These are phyloP conservation scores for Priapulus caudatus DNA, from an alignment of 2,888 invertebrate species.

Conservation along the genomic window DNA sequence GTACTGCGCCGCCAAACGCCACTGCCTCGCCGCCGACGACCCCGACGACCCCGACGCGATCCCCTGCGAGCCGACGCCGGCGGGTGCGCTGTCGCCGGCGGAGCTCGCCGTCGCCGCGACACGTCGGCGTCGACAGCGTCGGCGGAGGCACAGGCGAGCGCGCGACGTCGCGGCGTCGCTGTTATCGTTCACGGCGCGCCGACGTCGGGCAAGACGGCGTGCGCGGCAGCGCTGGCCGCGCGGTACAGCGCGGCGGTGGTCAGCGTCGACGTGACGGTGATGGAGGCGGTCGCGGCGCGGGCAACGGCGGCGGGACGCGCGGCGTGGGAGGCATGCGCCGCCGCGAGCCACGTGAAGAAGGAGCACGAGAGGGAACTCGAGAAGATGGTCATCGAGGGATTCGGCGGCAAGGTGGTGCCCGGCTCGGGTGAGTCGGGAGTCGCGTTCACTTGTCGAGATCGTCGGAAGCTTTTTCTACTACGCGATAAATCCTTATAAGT, in stretches of 20 bases:
- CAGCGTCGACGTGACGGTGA: slow-evolving; percentile 35
- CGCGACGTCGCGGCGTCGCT: slow-evolving; percentile 38
- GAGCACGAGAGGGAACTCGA: slow-evolving; percentile 12
- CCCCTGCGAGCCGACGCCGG: not conserved
- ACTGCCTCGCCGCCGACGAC: too few species aligned
- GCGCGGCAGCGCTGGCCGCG: slow-evolving; percentile 28
- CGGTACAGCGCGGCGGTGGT: slow-evolving; percentile 36
- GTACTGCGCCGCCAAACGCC: slow-evolving; percentile 36
- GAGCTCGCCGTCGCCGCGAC: slow-evolving; percentile 38
- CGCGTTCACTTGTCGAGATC: too few species aligned
- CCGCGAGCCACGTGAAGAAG: slow-evolving; percentile 35
- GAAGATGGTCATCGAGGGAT: not conserved
- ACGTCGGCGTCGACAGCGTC: too few species aligned
- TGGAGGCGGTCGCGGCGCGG: slow-evolving; percentile 37
- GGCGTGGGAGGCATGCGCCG: slow-evolving; percentile 35
- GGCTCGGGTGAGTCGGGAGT: too few species aligned
- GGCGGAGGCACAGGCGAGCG: slow-evolving; percentile 37
- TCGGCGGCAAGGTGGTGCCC: not conserved
- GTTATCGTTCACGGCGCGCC: slow-evolving; percentile 39
- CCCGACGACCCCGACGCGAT: too few species aligned
- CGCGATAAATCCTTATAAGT: too few species aligned
- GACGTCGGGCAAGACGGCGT: slow-evolving; percentile 29
- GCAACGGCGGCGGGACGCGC: slow-evolving; percentile 32
- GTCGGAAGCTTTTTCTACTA: too few species aligned
- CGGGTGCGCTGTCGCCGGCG: slow-evolving; percentile 33